Conservation (phyloP, 2,797 vertebrate genomes). For the Telmatherina bonti region DNA sequence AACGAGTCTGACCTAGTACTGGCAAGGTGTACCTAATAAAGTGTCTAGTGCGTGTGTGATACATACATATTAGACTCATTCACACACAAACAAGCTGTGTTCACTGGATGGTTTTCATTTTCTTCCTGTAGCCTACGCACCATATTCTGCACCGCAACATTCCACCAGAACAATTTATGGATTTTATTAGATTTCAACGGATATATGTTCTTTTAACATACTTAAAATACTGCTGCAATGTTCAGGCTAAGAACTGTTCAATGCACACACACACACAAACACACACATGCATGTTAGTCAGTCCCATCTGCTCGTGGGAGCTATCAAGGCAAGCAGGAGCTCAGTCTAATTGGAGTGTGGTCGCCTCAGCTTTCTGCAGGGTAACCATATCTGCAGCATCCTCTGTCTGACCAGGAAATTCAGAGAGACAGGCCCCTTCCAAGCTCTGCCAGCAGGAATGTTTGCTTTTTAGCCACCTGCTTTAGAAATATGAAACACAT, state of each 20-base stretch:
- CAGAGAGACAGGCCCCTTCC: slow-evolving; percentile 68
- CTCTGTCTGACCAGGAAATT: slow-evolving; percentile 75
- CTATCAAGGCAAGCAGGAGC: slow-evolving; percentile 69
- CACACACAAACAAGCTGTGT: slow-evolving; percentile 21
- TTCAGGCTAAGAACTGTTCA: slow-evolving; percentile 55
- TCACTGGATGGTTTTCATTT: slow-evolving; percentile 70
- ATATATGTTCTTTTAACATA: slow-evolving; percentile 65
- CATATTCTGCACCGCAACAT: slow-evolving; percentile 66
- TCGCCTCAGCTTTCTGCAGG: slow-evolving; percentile 62
- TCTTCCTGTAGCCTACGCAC: slow-evolving; percentile 51
- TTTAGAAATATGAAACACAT: slow-evolving; percentile 62
- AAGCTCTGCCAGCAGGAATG: slow-evolving; percentile 71
- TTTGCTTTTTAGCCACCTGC: slow-evolving; percentile 66
- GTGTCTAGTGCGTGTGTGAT: not conserved
- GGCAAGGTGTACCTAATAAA: no score
- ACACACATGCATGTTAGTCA: slow-evolving; percentile 54
- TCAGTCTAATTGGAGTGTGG: slow-evolving; percentile 68
- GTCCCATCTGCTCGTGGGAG: slow-evolving; percentile 75
- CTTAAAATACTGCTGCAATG: slow-evolving; percentile 61
- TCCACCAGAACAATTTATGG: slow-evolving; percentile 72
- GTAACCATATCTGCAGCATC: slow-evolving; percentile 73
- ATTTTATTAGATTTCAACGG: slow-evolving; percentile 76
- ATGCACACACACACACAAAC: slow-evolving; percentile 10
- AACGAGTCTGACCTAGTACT: no score
- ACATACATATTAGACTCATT: not conserved